Evolutionary conservation across 2,113 vertebrate genomes (phyloP).

Genomic region (Astatoreochromis straeleni): DNA sequence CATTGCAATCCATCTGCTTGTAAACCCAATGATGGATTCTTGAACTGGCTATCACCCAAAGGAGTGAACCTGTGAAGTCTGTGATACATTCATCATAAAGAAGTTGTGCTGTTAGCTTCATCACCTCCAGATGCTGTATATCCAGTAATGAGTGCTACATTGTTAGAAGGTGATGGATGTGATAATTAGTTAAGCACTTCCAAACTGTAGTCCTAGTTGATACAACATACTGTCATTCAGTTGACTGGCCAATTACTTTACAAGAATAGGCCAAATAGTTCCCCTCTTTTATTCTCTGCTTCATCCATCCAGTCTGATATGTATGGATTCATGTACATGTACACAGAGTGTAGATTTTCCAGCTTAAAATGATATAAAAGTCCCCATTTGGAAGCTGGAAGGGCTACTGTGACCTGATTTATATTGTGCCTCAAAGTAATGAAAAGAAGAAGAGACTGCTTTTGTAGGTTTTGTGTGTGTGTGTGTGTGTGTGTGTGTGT

Average conservation of each 20-base stretch:
- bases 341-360: neutral
- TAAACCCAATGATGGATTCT: neutral
- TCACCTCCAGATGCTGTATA: conserved; percentile 31
- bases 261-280: neutral
- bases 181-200: conserved; percentile 44
- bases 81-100: conserved; percentile 14
- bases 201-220: neutral
- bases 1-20: neutral
- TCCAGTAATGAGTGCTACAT: conserved; percentile 13
- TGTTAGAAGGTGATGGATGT: conserved; percentile 39
- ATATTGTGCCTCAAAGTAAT: neutral
- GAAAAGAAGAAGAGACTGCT: neutral
- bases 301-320: neutral
- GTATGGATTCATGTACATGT: neutral
- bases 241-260: conserved; percentile 27
- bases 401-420: neutral
- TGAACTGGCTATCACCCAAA: conserved; percentile 17
- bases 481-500: neutral
- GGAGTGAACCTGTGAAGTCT: conserved; percentile 23
- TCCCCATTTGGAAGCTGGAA: neutral
- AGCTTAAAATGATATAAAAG: neutral
- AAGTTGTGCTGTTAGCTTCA: conserved; percentile 20
- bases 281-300: neutral
- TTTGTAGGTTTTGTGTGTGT: neutral
- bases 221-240: conserved; percentile 11